Base-by-base conservation (phyloP, 2,113 vertebrate species). In the Nothoprocta perdicaria region DNA sequence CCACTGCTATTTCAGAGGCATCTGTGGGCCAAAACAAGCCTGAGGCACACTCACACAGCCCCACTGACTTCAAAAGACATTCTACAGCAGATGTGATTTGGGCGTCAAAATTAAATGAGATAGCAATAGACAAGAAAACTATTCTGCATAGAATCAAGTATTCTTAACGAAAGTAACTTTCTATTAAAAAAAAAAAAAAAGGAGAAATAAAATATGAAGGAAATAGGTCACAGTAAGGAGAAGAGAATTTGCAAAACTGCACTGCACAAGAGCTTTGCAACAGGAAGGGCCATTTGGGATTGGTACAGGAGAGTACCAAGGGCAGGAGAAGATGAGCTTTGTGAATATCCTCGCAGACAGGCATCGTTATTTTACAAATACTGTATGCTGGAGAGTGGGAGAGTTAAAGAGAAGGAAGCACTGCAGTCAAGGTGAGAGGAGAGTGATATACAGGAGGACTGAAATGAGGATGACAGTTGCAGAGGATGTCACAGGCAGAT, bases 401-500 rank as follows among this genome's bases (percentile, higher is more conserved):
- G 55, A 58, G 29, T 38, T 43, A 38, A n/a, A 87, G 61, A 55
- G 71, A 83, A 80, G 33, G 66, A 89, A 78, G 48, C 73, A 22
- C 52, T 87, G 33, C 65, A 94, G 73, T 91, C 84, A 89, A 87
- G 91, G 89, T 88, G 57, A 96, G 65, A 81, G 40, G 14, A 87
- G 84, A 86, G 57, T 92, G 87, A 96, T 85, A 77, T 91, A 87
- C 73, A 48, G 6, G 48, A 68, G 76, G 89, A 83, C 85, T 93
- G 93, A 90, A 86, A 89, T 75, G 82, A 88, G 89, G 52, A 79
- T 86, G 92, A 78, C 82, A 80, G 72, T 91, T 1, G 2, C 57
- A 78, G 75, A 72, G 53, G 38, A 12, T 41, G 23, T 92, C 86
- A 83, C 89, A 83, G 68, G 43, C 68, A 88, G 87, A 92, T 95